These are phyloP conservation scores for Ichneumoninae sp. DNA, from an alignment of 2,888 invertebrate genomes.

Conservation along the genomic window DNA sequence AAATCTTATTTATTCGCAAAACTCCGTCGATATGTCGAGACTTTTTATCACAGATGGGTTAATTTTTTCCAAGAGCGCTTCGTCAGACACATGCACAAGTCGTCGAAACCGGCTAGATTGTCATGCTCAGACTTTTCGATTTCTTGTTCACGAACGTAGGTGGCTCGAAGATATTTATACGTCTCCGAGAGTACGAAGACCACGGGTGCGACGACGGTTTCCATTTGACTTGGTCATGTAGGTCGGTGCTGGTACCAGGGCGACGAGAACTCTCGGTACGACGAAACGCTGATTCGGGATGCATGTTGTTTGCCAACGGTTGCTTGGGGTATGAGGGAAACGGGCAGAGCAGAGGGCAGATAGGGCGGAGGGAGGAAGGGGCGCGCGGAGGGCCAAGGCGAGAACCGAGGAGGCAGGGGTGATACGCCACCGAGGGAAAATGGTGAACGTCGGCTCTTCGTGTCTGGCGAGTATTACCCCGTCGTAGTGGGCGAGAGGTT, in stretches of 20 bases:
- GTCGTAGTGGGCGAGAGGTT: constrained; percentile 59
- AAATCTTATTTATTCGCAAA: constrained; percentile 1
- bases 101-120: background rate
- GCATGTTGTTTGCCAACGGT: constrained; percentile 77
- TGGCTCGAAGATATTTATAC: background rate
- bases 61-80: background rate
- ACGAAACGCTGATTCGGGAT: constrained; percentile 74
- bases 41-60: background rate
- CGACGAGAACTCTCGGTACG: constrained; percentile 62
- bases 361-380: constrained; percentile 4
- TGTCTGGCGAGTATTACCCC: constrained; percentile 73
- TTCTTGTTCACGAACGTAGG: background rate
- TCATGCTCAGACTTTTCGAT: background rate
- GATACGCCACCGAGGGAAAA: constrained; percentile 41
- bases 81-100: background rate
- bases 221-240: constrained; percentile 56
- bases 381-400: background rate
- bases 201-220: constrained; percentile 45
- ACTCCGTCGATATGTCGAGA: background rate
- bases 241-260: constrained; percentile 57
- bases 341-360: constrained; percentile 11
- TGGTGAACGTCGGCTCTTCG: constrained; percentile 69
- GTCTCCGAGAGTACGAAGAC: constrained; percentile 6
- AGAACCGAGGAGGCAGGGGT: constrained; percentile 5
- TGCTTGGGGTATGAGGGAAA: constrained; percentile 30